Base-by-base conservation (phyloP, 2,113 vertebrate species). In the Andinoacara biseriatus region DNA sequence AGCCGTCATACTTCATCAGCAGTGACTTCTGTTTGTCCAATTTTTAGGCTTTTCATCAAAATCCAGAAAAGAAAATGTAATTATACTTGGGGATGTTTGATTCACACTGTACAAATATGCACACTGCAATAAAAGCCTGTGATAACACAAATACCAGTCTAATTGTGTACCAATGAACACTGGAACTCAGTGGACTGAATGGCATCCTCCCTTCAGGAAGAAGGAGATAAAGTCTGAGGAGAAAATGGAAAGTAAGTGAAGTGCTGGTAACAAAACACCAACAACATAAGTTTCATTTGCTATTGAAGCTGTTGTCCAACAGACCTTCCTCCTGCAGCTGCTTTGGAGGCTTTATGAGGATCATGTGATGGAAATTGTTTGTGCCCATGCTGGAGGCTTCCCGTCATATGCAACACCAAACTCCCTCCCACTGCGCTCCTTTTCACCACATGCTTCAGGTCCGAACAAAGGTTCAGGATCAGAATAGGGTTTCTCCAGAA, bases 351-450 rank as follows among this genome's bases (percentile, higher is more conserved):
- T 9, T 91, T 97, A 98, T 0, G 97, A 97, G 49, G 97, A 98
- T 98, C 97, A 98, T 14, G 97, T 97, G 78, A 98, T 95, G 0
- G 96, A 96, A 40, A 98, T 95, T 43, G 95, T 95, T 0, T 94
- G 90, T 0, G 96, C 97, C 97, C 96, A 97, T 15, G 93, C 92
- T 0, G 97, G 97, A 82, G 97, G 97, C 87, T 94, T 98, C 85
- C 94, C 93, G 75, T 95, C 92, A 1, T 97, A 97, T 0, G 91
- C 49, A 2, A 58, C 46, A 7, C 60, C 89, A 15, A 18, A 4
- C 52, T 46, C 63, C 5, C 3, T 62, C n/a, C 9, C n/a, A 49
- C 15, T 77, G 18, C 78, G 74, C 62, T 78, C 67, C 0, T 62
- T 22, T 1, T 52, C 80, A 77, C 65, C 86, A 67, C 80, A 72